Evolutionary conservation across 2,113 vertebrate species (phyloP).

Genomic region (Leucosticte australis): DNA sequence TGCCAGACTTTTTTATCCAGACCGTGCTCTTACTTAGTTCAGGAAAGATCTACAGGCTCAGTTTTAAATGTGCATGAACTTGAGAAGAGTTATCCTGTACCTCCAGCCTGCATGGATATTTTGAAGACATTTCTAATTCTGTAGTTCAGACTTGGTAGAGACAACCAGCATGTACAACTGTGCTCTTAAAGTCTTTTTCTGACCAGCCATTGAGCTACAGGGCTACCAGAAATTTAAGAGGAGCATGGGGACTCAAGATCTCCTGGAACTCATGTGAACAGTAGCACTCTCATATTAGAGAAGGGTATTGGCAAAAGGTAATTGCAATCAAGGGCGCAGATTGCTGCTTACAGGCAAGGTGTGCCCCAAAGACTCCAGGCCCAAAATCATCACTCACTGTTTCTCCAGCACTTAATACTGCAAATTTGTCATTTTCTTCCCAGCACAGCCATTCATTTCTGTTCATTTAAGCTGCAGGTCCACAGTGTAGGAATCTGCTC

Average conservation of each 20-base stretch:
- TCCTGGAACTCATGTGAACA: not conserved
- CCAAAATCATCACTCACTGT: fast-evolving
- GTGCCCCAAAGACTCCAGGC: not conserved
- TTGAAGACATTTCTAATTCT: not conserved
- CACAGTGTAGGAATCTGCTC: not conserved
- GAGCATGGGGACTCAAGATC: not conserved
- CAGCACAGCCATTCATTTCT: not conserved
- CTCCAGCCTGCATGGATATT: not conserved
- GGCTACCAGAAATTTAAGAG: not conserved
- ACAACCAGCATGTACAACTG: not conserved
- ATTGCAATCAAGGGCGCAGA: not conserved
- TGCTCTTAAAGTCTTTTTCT: not conserved
- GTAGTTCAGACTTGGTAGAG: not conserved
- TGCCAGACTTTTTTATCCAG: not conserved
- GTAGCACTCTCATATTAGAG: not conserved
- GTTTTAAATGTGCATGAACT: not conserved
- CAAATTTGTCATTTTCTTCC: not conserved
- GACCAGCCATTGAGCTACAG: not conserved
- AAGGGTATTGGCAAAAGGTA: not conserved
- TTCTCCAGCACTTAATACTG: not conserved
- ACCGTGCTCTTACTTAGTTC: not conserved
- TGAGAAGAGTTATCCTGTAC: not conserved
- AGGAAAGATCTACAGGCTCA: not conserved
- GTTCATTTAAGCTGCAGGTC: not conserved
- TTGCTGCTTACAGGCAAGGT: no score